These are phyloP conservation scores for Heliangelus exortis DNA, from an alignment of 2,797 vertebrate genomes.

Conservation along the genomic window DNA sequence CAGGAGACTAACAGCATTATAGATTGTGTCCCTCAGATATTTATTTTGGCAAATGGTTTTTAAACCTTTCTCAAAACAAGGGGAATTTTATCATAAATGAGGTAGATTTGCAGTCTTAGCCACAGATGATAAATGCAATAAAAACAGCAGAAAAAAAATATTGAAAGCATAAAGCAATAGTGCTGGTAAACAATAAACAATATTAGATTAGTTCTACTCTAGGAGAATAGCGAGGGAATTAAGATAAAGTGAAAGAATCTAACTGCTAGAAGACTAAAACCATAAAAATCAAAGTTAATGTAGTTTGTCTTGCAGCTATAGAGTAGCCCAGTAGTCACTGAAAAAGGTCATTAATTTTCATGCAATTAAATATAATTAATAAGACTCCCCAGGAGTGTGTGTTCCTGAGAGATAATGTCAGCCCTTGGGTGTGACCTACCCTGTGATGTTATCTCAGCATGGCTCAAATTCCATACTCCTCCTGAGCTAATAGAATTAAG, in stretches of 20 bases:
- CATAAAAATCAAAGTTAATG: slow-evolving; percentile 41
- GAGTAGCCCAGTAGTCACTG: slow-evolving; percentile 57
- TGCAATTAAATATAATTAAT: slow-evolving; percentile 81
- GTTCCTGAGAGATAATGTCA: slow-evolving; percentile 73
- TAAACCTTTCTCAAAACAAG: not conserved
- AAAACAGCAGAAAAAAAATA: slow-evolving; percentile 14
- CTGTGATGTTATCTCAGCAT: slow-evolving; percentile 52
- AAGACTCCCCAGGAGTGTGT: slow-evolving; percentile 59
- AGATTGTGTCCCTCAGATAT: not conserved
- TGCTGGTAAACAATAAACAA: not conserved
- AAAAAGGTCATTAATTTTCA: slow-evolving; percentile 76
- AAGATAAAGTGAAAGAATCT: slow-evolving; percentile 30
- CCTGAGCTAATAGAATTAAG: slow-evolving; percentile 31
- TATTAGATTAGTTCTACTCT: not conserved
- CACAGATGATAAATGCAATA: not conserved
- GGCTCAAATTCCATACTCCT: not conserved
- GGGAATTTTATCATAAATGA: not conserved
- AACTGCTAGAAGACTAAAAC: slow-evolving; percentile 50
- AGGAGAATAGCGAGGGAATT: slow-evolving; percentile 4
- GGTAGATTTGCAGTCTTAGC: not conserved
- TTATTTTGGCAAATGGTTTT: not conserved
- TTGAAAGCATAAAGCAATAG: not conserved
- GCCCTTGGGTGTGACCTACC: slow-evolving; percentile 64
- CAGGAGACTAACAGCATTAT: not conserved
- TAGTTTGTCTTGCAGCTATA: slow-evolving; percentile 59